Base-by-base conservation (phyloP, 2,797 vertebrate species). In the Melanotaenia maccullochi region DNA sequence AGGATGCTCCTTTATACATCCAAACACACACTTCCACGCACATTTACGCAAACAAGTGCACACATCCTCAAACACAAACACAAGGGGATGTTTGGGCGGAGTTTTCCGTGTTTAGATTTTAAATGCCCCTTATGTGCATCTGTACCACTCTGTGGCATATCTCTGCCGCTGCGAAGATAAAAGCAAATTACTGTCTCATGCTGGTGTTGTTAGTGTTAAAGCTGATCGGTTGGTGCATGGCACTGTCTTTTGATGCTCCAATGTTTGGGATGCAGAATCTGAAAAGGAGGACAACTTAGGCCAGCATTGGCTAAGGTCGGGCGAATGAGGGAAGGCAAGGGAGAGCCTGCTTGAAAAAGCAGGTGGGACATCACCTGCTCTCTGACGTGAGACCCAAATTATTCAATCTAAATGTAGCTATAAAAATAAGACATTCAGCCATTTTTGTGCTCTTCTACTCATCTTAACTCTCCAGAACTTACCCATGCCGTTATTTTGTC, bases 1-100 rank as follows among this genome's bases (percentile, higher is more conserved):
- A 92, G 89, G 93, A 93, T 92, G 92, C 87, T 89, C 71, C 87
- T 82, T 90, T 79, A 82, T 84, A 78, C 71, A 85, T 82, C 81
- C 77, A 87, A 65, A 87, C 59, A 80, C 80, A 72, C 68, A 86
- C 73, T 71, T n/a, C 25, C 59, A 65, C 8, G n/a, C 25, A 36
- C 38, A 49, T 68, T 55, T 40, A 68, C 3, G 42, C 72, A 73
- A 62, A 76, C 64, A 63, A 65, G 33, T 28, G 58, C 33, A 58
- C 44, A 68, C 14, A 59, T 40, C 2, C 51, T 75, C 58, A 56
- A 30, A 76, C 16, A 24, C 54, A 44, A 51, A 61, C 60, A 64
- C 66, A 74, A 35, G 18, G 13, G 60, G 52, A 52, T 61, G 75
- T 77, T 82, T 73, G 72, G 75, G 77, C 70, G 85, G 79, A 82